Evolutionary conservation across 2,113 vertebrate species (phyloP).

Genomic region (Potamarius usumacintae): DNA sequence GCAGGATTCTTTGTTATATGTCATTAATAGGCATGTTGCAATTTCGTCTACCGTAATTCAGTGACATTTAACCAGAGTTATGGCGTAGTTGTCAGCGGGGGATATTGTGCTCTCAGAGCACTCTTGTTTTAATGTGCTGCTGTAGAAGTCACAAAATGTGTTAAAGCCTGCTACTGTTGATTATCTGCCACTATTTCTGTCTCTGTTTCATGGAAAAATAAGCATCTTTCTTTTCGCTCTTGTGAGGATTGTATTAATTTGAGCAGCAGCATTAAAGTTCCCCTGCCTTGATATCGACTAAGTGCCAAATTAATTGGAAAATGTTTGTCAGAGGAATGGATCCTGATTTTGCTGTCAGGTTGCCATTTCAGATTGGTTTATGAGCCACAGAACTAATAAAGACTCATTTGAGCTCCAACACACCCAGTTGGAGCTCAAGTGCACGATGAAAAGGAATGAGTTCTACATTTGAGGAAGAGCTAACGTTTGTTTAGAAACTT

Average conservation of each 20-base stretch:
- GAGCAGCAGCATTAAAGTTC: neutral
- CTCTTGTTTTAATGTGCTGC: conserved; percentile 9
- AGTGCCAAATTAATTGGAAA: conserved; percentile 21
- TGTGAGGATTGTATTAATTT: neutral
- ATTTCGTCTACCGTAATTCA: no score
- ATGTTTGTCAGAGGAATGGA: neutral
- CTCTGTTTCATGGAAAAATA: neutral
- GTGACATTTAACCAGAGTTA: no score
- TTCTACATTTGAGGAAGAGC: neutral
- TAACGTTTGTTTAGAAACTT: neutral
- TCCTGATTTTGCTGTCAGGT: conserved; percentile 5
- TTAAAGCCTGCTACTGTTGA: conserved; percentile 9
- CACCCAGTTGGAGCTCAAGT: conserved; percentile 14
- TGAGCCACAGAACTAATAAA: conserved; percentile 23
- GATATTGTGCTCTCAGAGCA: no score
- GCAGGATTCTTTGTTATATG: no score
- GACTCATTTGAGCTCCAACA: neutral
- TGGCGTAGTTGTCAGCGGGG: no score
- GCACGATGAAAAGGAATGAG: conserved; percentile 3
- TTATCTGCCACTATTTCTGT: neutral
- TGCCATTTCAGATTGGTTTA: conserved; percentile 28
- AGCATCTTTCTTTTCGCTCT: neutral
- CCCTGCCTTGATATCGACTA: neutral
- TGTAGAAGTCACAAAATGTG: conserved; percentile 15
- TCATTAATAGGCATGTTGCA: no score